Evolutionary conservation across 2,797 vertebrate genomes (phyloP).

Genomic region (Argyrosomus regius): DNA sequence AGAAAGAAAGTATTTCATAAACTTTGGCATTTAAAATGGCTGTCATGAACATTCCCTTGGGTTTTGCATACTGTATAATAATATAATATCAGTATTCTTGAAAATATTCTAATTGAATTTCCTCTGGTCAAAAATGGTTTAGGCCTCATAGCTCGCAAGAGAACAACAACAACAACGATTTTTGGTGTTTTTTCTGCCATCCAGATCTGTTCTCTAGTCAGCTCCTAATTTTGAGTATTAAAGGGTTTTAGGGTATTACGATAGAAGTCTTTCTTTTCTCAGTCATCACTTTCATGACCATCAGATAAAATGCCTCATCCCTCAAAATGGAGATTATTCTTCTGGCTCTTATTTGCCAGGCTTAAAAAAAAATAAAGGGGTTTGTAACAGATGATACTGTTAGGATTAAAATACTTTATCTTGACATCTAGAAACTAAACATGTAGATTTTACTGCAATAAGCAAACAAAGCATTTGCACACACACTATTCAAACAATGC

Average conservation of each 20-base stretch:
- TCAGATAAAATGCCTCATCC: slow-evolving; percentile 52
- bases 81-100: neutral
- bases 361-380: slow-evolving; percentile 49
- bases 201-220: slow-evolving; percentile 18
- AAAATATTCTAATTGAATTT: neutral
- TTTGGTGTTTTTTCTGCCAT: neutral
- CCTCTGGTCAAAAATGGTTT: neutral
- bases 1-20: neutral
- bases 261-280: slow-evolving; percentile 31
- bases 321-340: slow-evolving; percentile 53
- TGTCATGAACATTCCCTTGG: neutral
- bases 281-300: slow-evolving; percentile 29
- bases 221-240: slow-evolving; percentile 14
- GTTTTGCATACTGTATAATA: neutral
- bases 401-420: slow-evolving; percentile 49
- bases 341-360: slow-evolving; percentile 34
- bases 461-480: slow-evolving; percentile 27
- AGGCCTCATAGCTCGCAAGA: neutral
- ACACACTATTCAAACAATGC: slow-evolving; percentile 5
- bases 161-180: neutral
- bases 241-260: slow-evolving; percentile 26
- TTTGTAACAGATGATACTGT: slow-evolving; percentile 25
- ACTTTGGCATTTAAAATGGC: neutral
- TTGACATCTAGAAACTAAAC: slow-evolving; percentile 45
- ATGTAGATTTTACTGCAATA: slow-evolving; percentile 20